Conservation (phyloP, 2,797 vertebrate genomes). For the Ctenochaetus hawaiiensis region DNA sequence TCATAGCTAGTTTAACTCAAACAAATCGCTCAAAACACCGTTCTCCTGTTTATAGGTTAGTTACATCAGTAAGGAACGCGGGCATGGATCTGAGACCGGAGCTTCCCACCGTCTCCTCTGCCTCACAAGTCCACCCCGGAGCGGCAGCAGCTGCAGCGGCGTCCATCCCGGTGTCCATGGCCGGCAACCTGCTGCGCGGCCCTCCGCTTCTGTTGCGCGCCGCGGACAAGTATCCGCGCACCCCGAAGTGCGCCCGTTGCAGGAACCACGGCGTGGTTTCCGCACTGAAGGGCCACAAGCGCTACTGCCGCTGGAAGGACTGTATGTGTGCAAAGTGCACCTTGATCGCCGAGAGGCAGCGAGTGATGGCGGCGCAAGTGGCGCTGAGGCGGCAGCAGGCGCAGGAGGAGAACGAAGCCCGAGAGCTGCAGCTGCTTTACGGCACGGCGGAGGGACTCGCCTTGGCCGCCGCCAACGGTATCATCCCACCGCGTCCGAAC, state of each 20-base stretch:
- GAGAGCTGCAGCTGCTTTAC: slow-evolving; percentile 96
- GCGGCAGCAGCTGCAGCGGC: slow-evolving; percentile 79
- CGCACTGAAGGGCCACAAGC: slow-evolving; percentile 97
- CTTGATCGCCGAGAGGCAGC: slow-evolving; percentile 95
- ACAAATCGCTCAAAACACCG: background rate
- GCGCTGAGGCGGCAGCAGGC: slow-evolving; percentile 96
- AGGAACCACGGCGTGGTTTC: slow-evolving; percentile 98
- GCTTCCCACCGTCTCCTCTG: slow-evolving; percentile 86
- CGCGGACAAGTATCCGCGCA: slow-evolving; percentile 96
- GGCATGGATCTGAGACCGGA: slow-evolving; percentile 94
- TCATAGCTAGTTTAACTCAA: slow-evolving; percentile 1
- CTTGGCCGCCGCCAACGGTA: slow-evolving; percentile 96
- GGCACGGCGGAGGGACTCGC: slow-evolving; percentile 96
- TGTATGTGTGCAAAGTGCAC: slow-evolving; percentile 99
- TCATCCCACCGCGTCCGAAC: slow-evolving; percentile 94
- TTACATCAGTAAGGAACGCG: slow-evolving; percentile 23
- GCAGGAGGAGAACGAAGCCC: slow-evolving; percentile 97
- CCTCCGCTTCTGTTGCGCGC: slow-evolving; percentile 93
- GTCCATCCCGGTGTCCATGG: slow-evolving; percentile 93
- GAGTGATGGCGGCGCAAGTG: slow-evolving; percentile 98
- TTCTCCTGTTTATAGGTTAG: slow-evolving; percentile 12
- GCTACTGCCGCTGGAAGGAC: slow-evolving; percentile 99
- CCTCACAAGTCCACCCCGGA: slow-evolving; percentile 85
- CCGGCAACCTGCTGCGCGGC: slow-evolving; percentile 90
- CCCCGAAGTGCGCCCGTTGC: slow-evolving; percentile 98